Conservation (phyloP, 2,888 invertebrate genomes). For the Amphimallon solstitiale region DNA sequence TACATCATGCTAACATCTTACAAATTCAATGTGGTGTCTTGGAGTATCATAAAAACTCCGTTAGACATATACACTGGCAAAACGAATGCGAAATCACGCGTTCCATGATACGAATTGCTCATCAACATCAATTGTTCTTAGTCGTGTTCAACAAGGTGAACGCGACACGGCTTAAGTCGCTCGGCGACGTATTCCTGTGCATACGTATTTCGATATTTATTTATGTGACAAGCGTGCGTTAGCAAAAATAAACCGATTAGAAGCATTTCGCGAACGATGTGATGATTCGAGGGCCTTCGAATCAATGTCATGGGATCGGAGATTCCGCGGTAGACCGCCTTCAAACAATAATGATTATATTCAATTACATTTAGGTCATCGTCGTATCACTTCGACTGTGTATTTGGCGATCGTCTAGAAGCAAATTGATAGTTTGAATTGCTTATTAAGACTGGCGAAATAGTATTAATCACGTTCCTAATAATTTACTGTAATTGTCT, state of each 20-base stretch:
- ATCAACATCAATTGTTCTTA: slow-evolving; percentile 1
- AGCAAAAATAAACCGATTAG: slow-evolving; percentile 1
- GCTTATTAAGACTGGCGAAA: too few relatives aligned
- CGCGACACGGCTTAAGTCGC: neutral
- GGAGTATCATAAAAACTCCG: too few relatives aligned
- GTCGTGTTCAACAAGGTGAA: slow-evolving; percentile 5
- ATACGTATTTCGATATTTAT: neutral
- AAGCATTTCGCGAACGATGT: neutral
- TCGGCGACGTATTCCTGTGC: neutral
- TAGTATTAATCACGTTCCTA: too few relatives aligned
- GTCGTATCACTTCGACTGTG: too few relatives aligned
- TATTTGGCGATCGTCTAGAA: too few relatives aligned
- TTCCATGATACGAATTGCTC: neutral
- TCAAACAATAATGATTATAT: slow-evolving; percentile 12
- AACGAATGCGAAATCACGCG: too few relatives aligned
- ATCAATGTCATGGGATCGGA: slow-evolving; percentile 8
- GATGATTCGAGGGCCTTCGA: neutral
- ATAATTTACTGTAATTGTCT: too few relatives aligned
- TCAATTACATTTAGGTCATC: slow-evolving; percentile 5
- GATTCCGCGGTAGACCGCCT: slow-evolving; percentile 14
- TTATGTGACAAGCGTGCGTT: neutral
- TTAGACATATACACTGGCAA: too few relatives aligned
- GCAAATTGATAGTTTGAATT: too few relatives aligned
- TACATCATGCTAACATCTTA: too few relatives aligned
- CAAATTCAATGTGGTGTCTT: too few relatives aligned